Evolutionary conservation across 1,140 invertebrate species (phyloP).

Genomic region (Pemphigus obesinymphae): DNA sequence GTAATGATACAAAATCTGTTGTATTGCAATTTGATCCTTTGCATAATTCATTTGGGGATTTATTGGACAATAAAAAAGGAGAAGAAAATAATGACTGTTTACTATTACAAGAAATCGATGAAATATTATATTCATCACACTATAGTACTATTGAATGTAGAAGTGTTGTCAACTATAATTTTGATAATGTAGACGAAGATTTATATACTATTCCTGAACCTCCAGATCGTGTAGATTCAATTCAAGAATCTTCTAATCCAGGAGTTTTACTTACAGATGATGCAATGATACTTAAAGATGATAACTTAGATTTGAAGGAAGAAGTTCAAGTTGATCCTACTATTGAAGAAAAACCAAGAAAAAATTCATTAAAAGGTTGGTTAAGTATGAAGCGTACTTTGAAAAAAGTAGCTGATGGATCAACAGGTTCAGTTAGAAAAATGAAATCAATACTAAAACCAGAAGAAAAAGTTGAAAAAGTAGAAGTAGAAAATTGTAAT

Average conservation of each 20-base stretch:
- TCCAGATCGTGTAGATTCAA: slow-evolving; percentile 46
- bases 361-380: slow-evolving; percentile 49
- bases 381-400: slow-evolving; percentile 50
- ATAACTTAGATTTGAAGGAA: slow-evolving; percentile 8
- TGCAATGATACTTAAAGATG: too few relatives aligned
- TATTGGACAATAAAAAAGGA: slow-evolving; percentile 44
- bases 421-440: slow-evolving; percentile 51
- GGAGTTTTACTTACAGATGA: neutral
- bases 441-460: slow-evolving; percentile 48
- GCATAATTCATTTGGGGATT: slow-evolving; percentile 40
- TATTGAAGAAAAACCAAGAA: slow-evolving; percentile 49
- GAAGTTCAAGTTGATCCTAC: slow-evolving; percentile 45
- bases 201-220: slow-evolving; percentile 44
- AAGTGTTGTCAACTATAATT: slow-evolving; percentile 43
- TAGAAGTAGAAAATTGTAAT: slow-evolving; percentile 9
- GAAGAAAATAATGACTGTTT: neutral
- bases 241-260: slow-evolving; percentile 25
- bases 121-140: slow-evolving; percentile 38
- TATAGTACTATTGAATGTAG: slow-evolving; percentile 45
- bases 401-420: slow-evolving; percentile 50
- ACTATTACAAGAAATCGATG: slow-evolving; percentile 7
- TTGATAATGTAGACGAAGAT: slow-evolving; percentile 48
- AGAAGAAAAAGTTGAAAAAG: slow-evolving; percentile 14
- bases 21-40: slow-evolving; percentile 30
- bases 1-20: neutral